Evolutionary conservation across 2,888 invertebrate genomes (phyloP).

Genomic region (Platycheirus rosarum): DNA sequence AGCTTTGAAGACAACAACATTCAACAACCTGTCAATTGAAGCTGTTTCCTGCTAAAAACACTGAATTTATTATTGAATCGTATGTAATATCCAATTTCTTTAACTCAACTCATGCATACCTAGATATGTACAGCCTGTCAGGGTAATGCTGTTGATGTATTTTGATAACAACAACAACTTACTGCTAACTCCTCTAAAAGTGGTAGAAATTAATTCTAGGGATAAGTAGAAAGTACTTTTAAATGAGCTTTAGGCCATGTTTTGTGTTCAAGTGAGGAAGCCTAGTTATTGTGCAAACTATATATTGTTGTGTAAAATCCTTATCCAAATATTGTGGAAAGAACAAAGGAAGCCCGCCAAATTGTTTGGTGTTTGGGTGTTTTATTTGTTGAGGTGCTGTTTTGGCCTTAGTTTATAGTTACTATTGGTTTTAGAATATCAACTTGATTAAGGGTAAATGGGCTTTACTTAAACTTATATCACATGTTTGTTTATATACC

Average conservation of each 20-base stretch:
- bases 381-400: conserved; percentile 10
- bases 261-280: conserved; percentile 20
- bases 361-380: neutral
- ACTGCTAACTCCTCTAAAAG: neutral
- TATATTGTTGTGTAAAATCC: conserved; percentile 15
- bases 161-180: neutral
- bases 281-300: conserved; percentile 8
- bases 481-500: too few relatives aligned
- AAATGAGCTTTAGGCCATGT: conserved; percentile 4
- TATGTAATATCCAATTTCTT: neutral
- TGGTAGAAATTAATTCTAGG: neutral
- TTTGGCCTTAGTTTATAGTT: conserved; percentile 8
- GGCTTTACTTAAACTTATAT: neutral
- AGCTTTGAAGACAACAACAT: conserved; percentile 13
- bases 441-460: conserved; percentile 28
- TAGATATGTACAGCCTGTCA: too few relatives aligned
- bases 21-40: conserved; percentile 15
- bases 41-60: conserved; percentile 29
- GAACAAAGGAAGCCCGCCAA: conserved; percentile 11
- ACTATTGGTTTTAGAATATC: conserved; percentile 6
- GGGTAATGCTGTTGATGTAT: neutral
- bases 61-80: conserved; percentile 20
- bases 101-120: neutral
- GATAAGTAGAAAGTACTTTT: neutral
- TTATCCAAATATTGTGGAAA: neutral